These are phyloP conservation scores for Cataglyphis livida DNA, from an alignment of 2,888 invertebrate species.

Conservation along the genomic window DNA sequence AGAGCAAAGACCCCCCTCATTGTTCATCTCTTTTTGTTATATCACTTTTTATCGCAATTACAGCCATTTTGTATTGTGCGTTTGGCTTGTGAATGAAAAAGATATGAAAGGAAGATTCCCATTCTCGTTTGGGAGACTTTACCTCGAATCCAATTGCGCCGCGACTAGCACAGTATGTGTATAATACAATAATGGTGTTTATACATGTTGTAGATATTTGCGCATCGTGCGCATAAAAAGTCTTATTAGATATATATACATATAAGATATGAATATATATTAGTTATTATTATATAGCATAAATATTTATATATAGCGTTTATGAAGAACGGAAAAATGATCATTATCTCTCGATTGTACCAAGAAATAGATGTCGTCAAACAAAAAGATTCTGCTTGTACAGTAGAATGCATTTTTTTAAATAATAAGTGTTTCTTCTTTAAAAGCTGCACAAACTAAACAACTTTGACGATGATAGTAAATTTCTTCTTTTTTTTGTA, in stretches of 20 bases:
- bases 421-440: constrained; percentile 43
- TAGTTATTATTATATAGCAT: constrained; percentile 69
- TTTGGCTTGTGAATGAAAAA: constrained; percentile 13
- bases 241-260: constrained; percentile 66
- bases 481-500: constrained; percentile 11
- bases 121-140: constrained; percentile 1
- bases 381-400: constrained; percentile 61
- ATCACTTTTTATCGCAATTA: constrained; percentile 68
- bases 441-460: constrained; percentile 27
- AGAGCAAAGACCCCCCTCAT: constrained; percentile 80
- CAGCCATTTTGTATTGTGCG: constrained; percentile 77
- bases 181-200: constrained; percentile 67
- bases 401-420: constrained; percentile 75
- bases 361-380: constrained; percentile 58
- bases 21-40: constrained; percentile 76
- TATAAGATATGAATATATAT: constrained; percentile 75
- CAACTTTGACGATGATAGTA: constrained; percentile 39
- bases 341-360: constrained; percentile 61
- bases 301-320: constrained; percentile 80
- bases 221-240: constrained; percentile 72
- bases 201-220: constrained; percentile 81
- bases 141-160: constrained; percentile 53
- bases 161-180: constrained; percentile 49
- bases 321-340: constrained; percentile 62
- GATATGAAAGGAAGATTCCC: neutral